phyloP scores from a whole-genome alignment of 2,888 invertebrate genomes.

The Buathra laborator region DNA sequence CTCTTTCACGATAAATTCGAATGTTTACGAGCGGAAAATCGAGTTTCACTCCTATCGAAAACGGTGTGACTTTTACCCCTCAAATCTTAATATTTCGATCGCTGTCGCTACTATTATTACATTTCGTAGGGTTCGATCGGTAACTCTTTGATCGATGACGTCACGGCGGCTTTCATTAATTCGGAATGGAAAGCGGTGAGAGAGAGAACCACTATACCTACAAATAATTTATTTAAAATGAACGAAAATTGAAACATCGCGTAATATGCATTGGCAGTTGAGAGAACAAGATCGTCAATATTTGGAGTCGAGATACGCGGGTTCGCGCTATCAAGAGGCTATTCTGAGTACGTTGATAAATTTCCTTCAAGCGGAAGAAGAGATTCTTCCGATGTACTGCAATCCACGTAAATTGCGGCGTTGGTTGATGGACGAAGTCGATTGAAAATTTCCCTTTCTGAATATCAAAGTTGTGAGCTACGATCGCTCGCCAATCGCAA shows the following conservation, averaged over 20 bases:
- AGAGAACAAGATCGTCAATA: slow-evolving; percentile 66
- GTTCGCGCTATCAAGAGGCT: slow-evolving; percentile 74
- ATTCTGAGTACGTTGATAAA: slow-evolving; percentile 73
- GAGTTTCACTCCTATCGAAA: slow-evolving; percentile 71
- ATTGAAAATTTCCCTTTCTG: slow-evolving; percentile 41
- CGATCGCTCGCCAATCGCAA: slow-evolving; percentile 20
- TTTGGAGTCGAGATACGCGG: slow-evolving; percentile 71
- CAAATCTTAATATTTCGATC: not conserved
- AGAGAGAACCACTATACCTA: not conserved
- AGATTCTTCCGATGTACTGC: slow-evolving; percentile 76
- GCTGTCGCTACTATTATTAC: not conserved
- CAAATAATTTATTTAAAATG: not conserved
- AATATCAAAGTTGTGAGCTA: slow-evolving; percentile 37
- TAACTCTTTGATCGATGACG: slow-evolving; percentile 72
- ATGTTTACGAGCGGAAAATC: slow-evolving; percentile 82
- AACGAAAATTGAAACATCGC: not conserved
- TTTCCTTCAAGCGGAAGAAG: slow-evolving; percentile 74
- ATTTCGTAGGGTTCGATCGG: slow-evolving; percentile 60
- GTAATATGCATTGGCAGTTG: slow-evolving; percentile 68
- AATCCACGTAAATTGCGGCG: slow-evolving; percentile 71
- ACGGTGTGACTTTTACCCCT: slow-evolving; percentile 59
- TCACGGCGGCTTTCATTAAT: slow-evolving; percentile 62
- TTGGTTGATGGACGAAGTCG: slow-evolving; percentile 45
- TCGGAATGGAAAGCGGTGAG: slow-evolving; percentile 74
- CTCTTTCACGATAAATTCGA: slow-evolving; percentile 88